Conservation (phyloP, 2,113 vertebrate species). For the Trematocara zebra region DNA sequence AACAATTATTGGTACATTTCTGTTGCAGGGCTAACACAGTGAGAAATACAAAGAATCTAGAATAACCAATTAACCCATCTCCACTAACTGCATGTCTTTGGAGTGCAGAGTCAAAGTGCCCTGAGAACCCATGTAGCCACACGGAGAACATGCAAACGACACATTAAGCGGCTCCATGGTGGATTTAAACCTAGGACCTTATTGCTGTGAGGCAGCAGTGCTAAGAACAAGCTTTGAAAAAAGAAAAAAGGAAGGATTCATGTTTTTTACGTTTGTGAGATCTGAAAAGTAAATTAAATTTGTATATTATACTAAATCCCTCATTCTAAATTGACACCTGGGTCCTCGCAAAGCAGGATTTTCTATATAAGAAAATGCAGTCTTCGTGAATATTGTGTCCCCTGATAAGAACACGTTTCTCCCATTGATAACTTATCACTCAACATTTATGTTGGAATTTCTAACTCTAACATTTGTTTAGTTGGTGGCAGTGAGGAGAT, state of each 20-base stretch:
- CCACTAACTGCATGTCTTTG: not conserved
- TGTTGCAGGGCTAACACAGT: not conserved
- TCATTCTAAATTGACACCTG: not conserved
- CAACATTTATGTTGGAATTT: not conserved
- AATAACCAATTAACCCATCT: not conserved
- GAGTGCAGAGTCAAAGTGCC: not conserved
- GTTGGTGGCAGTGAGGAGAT: not conserved
- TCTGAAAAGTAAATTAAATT: not conserved
- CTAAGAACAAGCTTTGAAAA: not conserved
- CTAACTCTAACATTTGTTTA: not conserved
- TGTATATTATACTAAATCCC: not conserved
- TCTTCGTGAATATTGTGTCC: not conserved
- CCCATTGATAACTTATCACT: not conserved
- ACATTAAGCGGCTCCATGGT: not conserved
- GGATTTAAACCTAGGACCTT: not conserved
- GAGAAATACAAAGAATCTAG: not conserved
- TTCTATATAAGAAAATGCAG: not conserved
- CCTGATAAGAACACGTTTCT: not conserved
- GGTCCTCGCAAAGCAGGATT: not conserved
- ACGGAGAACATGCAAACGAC: not conserved
- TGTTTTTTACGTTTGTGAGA: not conserved
- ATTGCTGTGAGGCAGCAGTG: not conserved
- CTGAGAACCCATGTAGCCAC: not conserved
- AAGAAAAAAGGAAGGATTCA: not conserved
- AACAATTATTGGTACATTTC: not conserved